phyloP scores from a whole-genome alignment of 1,140 invertebrate genomes.

The Leptopilina clavipes region DNA sequence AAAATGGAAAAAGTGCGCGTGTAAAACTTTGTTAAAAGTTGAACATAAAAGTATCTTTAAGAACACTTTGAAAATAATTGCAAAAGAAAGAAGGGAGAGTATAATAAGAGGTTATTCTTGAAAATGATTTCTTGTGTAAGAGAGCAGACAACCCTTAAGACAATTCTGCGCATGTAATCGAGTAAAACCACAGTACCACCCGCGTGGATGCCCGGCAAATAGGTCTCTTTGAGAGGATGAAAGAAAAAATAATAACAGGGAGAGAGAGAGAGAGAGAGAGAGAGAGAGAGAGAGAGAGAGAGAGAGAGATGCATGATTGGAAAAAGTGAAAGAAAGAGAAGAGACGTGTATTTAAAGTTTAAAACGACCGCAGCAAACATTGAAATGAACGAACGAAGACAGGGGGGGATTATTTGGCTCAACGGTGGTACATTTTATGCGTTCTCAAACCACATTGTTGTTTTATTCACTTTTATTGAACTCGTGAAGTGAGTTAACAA shows the following conservation, averaged over 20 bases:
- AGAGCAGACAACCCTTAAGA: conserved; percentile 13
- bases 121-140: conserved; percentile 21
- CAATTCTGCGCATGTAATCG: conserved; percentile 30
- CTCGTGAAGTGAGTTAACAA: background rate
- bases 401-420: conserved; percentile 26
- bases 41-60: background rate
- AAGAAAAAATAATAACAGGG: background rate
- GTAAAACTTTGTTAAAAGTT: background rate
- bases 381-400: conserved; percentile 28
- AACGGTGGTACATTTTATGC: background rate
- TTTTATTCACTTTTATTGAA: conserved; percentile 7
- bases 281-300: too few species aligned
- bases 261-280: background rate
- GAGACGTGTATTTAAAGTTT: conserved; percentile 25
- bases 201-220: conserved; percentile 24
- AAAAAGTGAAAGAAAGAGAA: conserved; percentile 28
- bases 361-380: conserved; percentile 14
- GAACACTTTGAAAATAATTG: background rate
- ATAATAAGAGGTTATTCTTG: conserved; percentile 14
- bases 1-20: too few species aligned
- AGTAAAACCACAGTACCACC: conserved; percentile 16
- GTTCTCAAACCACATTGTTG: background rate
- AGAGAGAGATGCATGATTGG: background rate
- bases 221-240: background rate
- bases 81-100: background rate